These are phyloP conservation scores for Apomyelois bistriatella DNA, from an alignment of 2,888 invertebrate genomes.

Conservation along the genomic window DNA sequence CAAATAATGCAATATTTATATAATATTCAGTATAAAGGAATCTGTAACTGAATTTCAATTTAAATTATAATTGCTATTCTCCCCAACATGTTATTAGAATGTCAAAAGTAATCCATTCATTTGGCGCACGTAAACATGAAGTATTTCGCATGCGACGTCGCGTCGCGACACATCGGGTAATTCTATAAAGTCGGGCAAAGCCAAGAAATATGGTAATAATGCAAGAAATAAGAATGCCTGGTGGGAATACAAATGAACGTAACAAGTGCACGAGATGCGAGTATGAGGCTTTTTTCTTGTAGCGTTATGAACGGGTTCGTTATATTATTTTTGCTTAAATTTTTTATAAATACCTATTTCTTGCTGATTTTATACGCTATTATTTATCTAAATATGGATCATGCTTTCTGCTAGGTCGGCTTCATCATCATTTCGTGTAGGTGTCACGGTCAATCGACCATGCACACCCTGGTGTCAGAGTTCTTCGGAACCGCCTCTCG, in stretches of 20 bases:
- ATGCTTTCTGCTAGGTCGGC: too few relatives aligned
- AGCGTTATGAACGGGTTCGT: not conserved
- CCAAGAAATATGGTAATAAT: slow-evolving; percentile 14
- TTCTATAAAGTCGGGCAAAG: slow-evolving; percentile 12
- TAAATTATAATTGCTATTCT: not conserved
- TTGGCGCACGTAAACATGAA: slow-evolving; percentile 5
- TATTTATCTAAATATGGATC: too few relatives aligned
- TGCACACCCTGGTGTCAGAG: too few relatives aligned
- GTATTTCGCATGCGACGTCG: slow-evolving; percentile 2
- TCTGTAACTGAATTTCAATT: too few relatives aligned
- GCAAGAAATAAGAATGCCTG: slow-evolving; percentile 18
- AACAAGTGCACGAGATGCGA: not conserved
- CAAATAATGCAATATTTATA: too few relatives aligned
- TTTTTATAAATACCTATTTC: too few relatives aligned
- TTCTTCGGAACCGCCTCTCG: too few relatives aligned
- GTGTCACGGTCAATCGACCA: too few relatives aligned
- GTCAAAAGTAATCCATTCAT: not conserved
- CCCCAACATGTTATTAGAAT: not conserved
- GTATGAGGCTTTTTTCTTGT: not conserved
- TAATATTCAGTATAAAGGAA: too few relatives aligned
- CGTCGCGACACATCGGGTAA: slow-evolving; percentile 9
- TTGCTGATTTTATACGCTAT: too few relatives aligned
- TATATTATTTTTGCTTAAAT: not conserved
- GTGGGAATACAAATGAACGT: slow-evolving; percentile 17
- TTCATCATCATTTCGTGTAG: too few relatives aligned